Percentiles rank a stretch among this genome's conserved stretches.
Evolutionary conservation across 2,113 vertebrate genomes (phyloP).

Genomic region (Pygoscelis adeliae): DNA sequence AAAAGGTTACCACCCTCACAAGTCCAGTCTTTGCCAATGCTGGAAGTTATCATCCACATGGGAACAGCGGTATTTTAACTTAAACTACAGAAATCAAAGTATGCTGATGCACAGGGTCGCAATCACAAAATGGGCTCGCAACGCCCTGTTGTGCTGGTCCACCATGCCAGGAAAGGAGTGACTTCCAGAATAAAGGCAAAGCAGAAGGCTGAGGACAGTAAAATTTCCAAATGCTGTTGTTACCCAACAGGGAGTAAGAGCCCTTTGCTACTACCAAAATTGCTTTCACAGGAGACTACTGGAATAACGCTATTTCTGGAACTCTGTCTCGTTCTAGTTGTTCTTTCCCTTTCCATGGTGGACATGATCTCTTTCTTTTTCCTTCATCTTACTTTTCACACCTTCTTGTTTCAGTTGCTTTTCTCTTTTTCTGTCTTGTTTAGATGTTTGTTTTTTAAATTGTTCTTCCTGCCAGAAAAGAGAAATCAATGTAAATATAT

Average conservation of each 20-base stretch:
- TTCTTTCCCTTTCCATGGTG: background rate
- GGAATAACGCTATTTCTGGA: constrained; percentile 23
- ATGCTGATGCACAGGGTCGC: background rate
- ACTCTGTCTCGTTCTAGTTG: background rate
- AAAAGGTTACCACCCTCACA: background rate
- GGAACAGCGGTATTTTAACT: background rate
- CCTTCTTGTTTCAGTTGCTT: background rate
- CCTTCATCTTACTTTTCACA: background rate
- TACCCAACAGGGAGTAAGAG: background rate
- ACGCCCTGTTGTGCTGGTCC: background rate
- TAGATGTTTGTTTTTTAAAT: background rate
- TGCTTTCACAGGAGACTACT: background rate
- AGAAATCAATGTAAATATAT: background rate
- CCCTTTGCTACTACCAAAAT: background rate
- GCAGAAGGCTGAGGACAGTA: background rate
- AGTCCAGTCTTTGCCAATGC: background rate
- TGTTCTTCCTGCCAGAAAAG: background rate
- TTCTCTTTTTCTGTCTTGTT: background rate
- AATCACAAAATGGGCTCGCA: background rate
- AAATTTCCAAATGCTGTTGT: background rate
- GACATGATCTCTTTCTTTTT: background rate
- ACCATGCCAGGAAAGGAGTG: background rate
- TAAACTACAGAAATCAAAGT: background rate
- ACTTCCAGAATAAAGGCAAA: background rate
- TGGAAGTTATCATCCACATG: background rate